Conservation (phyloP, 2,113 vertebrate genomes). For the Microtus oregoni region DNA sequence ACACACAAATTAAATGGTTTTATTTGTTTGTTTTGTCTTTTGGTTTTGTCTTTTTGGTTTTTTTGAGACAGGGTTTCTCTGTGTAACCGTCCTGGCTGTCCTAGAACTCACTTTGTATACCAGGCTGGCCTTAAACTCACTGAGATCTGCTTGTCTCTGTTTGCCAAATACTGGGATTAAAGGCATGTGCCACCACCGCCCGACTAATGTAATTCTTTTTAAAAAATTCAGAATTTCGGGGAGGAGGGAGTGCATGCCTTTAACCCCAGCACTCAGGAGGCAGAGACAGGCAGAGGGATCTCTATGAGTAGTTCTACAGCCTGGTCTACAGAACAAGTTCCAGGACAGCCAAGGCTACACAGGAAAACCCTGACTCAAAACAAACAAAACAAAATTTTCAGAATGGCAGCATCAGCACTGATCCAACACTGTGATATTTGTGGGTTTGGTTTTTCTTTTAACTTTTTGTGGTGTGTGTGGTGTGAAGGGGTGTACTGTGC, state of each 20-base stretch:
- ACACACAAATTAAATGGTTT: too few relatives aligned
- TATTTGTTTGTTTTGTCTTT: too few relatives aligned
- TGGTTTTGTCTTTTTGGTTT: too few relatives aligned
- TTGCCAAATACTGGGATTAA: too few relatives aligned
- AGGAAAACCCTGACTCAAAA: neutral
- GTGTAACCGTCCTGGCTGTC: too few relatives aligned
- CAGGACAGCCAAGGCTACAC: neutral
- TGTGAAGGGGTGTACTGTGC: too few relatives aligned
- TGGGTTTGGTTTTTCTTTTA: too few relatives aligned
- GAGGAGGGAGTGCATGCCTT: rapidly evolving
- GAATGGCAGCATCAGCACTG: rapidly evolving
- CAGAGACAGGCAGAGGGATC: neutral
- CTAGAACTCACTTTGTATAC: too few relatives aligned
- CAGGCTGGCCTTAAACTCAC: too few relatives aligned
- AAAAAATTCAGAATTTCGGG: rapidly evolving
- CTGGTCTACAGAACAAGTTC: neutral
- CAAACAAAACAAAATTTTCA: neutral
- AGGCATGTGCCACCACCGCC: too few relatives aligned
- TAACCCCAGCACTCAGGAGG: neutral
- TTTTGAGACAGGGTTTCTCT: too few relatives aligned
- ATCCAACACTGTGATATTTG: rapidly evolving
- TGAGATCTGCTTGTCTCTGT: too few relatives aligned
- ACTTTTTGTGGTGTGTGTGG: neutral
- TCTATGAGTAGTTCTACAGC: neutral
- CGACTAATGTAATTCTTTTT: neutral